Conservation (phyloP, 1,140 invertebrate genomes). For the Ostrea denselamellosa region DNA sequence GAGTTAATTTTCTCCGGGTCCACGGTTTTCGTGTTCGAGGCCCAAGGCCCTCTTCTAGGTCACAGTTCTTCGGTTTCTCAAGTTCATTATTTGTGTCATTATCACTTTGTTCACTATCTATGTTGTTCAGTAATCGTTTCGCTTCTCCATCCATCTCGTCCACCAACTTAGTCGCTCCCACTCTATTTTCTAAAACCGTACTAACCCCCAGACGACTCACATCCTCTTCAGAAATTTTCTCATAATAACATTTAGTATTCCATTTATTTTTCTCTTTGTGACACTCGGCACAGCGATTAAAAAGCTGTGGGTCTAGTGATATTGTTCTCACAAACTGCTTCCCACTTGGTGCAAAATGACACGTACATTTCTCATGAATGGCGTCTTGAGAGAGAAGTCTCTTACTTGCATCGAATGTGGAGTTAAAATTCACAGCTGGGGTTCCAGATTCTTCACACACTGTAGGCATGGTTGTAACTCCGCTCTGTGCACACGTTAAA, state of each 20-base stretch:
- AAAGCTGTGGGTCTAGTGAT: background rate
- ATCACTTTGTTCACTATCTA: background rate
- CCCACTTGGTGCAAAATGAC: background rate
- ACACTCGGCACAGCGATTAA: slow-evolving; percentile 9
- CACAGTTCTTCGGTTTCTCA: background rate
- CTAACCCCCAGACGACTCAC: background rate
- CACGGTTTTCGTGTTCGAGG: background rate
- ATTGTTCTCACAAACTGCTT: background rate
- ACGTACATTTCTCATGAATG: background rate
- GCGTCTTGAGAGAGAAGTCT: slow-evolving; percentile 2
- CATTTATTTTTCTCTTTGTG: background rate
- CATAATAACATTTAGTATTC: background rate
- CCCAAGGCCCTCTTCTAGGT: background rate
- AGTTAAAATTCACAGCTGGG: background rate
- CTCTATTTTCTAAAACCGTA: background rate
- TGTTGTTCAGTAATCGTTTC: background rate
- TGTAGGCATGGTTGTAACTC: background rate
- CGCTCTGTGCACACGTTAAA: background rate
- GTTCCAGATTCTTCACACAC: slow-evolving; percentile 2
- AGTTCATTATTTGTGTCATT: background rate
- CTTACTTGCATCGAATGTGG: background rate
- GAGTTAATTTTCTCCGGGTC: background rate
- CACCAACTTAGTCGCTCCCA: background rate
- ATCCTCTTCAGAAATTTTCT: background rate
- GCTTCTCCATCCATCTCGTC: background rate